Base-by-base conservation (phyloP, 53 echinoderm and acorn worm genomes). In the Astropecten irregularis region DNA sequence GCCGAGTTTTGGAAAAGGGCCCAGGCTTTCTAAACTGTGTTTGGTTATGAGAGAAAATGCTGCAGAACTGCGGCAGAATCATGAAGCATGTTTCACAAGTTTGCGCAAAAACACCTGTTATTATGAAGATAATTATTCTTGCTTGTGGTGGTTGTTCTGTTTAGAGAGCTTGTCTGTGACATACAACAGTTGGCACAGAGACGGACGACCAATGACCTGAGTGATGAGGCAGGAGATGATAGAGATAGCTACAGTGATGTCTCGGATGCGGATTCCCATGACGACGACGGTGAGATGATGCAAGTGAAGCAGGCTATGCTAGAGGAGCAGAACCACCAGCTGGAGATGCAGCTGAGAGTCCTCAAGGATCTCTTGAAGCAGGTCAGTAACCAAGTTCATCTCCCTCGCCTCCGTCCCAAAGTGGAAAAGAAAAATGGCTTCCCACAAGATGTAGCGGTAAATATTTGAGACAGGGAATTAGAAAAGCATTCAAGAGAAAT, bases 251-350 rank as follows among this genome's bases (percentile, higher is more conserved):
- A 65, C 48, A 18, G 32, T 39, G 23, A 39, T 37, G 29, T 50
- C 6, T 19, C 9, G 33, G 40, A 66, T 6, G 29, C 60, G 16
- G 34, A 36, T 4, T 44, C 58, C 26, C 8, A 20, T 32, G 60
- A 20, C 22, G 31, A 29, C 16, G 42, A 42, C 3, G 62, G 34
- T 4, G 85, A 85, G 63, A 73, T 85, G 63, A 83, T 87, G 49
- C 67, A 49, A 60, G 95, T 90, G 13, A 76, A 82, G 40, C 88
- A 92, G 49, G 90, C 92, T 26, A 73, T 95, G 1, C 56, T 95
- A 58, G 92, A 93, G 73, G 93, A 92, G 47, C 93, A 93, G 50
- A 95, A 95, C 55, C 74, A 66, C 58, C 81, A 82, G 38, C 59
- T 95, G 36, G 90, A 92, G 52, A 39, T 35, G 19, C 88, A 93